Evolutionary conservation across 2,888 invertebrate species (phyloP).

Genomic region (Diloba caeruleocephala): DNA sequence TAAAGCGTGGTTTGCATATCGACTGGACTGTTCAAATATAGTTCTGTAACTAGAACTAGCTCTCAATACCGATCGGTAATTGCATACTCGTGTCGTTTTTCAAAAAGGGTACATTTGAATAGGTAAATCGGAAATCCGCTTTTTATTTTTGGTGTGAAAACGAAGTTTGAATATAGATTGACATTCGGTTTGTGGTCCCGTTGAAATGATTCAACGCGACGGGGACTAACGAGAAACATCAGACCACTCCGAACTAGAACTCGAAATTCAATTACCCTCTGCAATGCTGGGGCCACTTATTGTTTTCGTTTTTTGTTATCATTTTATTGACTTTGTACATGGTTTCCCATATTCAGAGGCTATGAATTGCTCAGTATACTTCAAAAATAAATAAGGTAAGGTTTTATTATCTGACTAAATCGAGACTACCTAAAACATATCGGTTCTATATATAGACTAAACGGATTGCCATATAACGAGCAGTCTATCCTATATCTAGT

Average conservation of each 20-base stretch:
- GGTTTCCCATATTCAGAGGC: background rate
- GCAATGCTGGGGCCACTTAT: constrained; percentile 53
- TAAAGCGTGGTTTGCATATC: constrained; percentile 2
- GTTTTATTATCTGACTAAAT: too few species aligned
- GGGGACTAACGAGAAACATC: constrained; percentile 67
- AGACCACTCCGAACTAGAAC: constrained; percentile 49
- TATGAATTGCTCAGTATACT: too few species aligned
- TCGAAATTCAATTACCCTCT: constrained; percentile 65
- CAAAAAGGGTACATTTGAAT: constrained; percentile 37
- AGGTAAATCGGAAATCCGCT: constrained; percentile 48
- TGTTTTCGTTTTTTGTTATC: constrained; percentile 55
- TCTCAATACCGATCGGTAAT: constrained; percentile 36
- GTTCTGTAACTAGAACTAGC: constrained; percentile 14
- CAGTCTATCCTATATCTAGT: too few species aligned
- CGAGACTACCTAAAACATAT: too few species aligned
- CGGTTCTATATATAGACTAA: too few species aligned
- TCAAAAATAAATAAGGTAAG: too few species aligned
- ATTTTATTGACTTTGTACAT: constrained; percentile 34
- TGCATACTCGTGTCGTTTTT: constrained; percentile 52
- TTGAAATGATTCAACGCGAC: constrained; percentile 64
- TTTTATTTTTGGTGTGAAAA: constrained; percentile 64
- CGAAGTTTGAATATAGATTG: constrained; percentile 65
- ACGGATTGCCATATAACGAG: too few species aligned
- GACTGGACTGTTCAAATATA: constrained; percentile 19
- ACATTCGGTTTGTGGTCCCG: constrained; percentile 59